Evolutionary conservation across 2,797 vertebrate genomes (phyloP), one percentile per base, ranked within the genome.

Genomic region (Malacoctenus gilli): DNA sequence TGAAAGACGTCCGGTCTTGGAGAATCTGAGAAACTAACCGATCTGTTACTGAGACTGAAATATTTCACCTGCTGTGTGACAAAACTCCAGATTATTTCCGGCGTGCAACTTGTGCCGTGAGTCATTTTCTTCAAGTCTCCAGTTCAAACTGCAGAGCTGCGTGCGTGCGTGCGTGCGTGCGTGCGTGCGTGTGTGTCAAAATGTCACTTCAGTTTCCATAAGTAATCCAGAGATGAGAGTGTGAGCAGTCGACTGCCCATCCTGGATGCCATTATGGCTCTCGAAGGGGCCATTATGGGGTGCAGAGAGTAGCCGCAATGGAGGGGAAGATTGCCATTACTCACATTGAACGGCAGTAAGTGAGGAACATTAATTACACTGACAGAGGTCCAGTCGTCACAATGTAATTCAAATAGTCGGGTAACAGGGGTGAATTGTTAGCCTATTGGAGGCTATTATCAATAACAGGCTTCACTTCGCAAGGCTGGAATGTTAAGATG

Each of bases 331-430:
- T 20, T 50, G 49, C 42, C 68, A 75, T 84, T 85, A 83, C 69
- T 90, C 85, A 87, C 75, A 77, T 75, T 67, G 65, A 79, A 51
- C 66, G 50, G 59, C 79, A 76, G 62, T 74, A 73, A 85, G 74
- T 57, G 63, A 79, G 49, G 43, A 56, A 39, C 82, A 84, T 86
- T 78, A 77, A 68, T 87, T 79, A 70, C 55, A 18, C 64, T 31
- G 71, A 72, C 72, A 59, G 59, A 66, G 68, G 78, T 67, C 55
- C 53, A 32, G 65, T 38, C 13, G 37, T 78, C 60, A 70, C 49
- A 35, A 7, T 58, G 62, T 60, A 67, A 58, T 56, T 70, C 68
- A 67, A 66, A 76, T 49, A 39, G 31, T 28, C 13, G 44, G 16
- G 19, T 61, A 68, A 54, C 65, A 8, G 10, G 37, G 54, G 60